Evolutionary conservation across 2,888 invertebrate species (phyloP), one percentile per base, ranked within the genome.

Genomic region (Eupithecia tripunctaria): DNA sequence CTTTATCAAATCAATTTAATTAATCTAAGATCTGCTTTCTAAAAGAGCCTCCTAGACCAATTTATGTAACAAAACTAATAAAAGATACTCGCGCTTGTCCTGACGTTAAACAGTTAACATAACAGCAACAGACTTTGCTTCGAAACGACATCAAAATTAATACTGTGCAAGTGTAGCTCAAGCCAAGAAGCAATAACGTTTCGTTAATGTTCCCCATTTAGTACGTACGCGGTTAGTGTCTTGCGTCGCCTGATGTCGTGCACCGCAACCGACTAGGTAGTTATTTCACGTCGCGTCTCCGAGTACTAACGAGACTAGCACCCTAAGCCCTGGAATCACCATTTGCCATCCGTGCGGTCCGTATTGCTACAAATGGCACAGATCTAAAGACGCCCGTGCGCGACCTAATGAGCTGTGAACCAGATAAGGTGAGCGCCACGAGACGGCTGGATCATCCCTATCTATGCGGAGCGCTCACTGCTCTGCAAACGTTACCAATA

Each of bases 371-470:
- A 93, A 94, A 93, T 91, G 87, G 89, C 84, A 88, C 83, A 89
- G 91, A 90, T 91, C 89, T 91, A 86, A 86, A 88, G 87, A 84
- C 87, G 82, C 85, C 88, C 85, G 88, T 90, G 89, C 86, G 89
- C 82, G 85, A 89, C 89, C 91, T 94, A 94, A 94, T 94, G 95
- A 94, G 91, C 93, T 91, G 95, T 95, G 93, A 95, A 95, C 89
- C 86, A 95, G 95, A 95, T 95, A 95, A 95, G 95, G 90, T 89
- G 88, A 81, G 86, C 81, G 86, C 87, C 86, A 86, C 83, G 83
- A 88, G 88, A 84, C 88, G 88, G 88, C 89, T 88, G 88, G 88
- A 92, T 92, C 90, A 88, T 86, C 87, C 87, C 87, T 91, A 92
- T 92, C 91, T 90, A 82, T 86, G 85, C 81, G 84, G 81, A 88